Evolutionary conservation across 2,113 vertebrate species (phyloP).

Genomic region (Stigmatopora nigra): DNA sequence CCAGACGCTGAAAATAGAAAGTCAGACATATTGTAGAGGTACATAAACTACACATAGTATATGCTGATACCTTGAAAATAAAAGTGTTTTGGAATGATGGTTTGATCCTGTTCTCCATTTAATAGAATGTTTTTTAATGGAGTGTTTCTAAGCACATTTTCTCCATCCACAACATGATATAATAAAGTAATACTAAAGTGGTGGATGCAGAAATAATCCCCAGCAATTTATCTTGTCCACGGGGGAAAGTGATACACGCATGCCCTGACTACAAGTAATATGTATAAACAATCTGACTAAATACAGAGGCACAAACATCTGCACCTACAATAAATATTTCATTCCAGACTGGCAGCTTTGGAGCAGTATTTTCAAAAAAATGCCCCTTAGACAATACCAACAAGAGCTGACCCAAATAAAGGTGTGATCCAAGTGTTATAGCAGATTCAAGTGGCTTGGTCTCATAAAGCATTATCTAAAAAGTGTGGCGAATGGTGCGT

Average conservation of each 20-base stretch:
- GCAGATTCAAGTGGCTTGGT: slow-evolving; percentile 19
- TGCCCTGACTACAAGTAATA: background rate
- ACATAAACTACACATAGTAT: no score
- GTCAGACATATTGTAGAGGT: no score
- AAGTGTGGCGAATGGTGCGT: slow-evolving; percentile 12
- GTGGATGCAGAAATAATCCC: background rate
- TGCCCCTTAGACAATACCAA: slow-evolving; percentile 21
- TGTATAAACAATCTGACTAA: slow-evolving; percentile 14
- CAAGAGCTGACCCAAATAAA: slow-evolving; percentile 40
- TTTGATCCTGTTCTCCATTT: no score
- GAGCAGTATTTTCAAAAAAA: slow-evolving; percentile 6
- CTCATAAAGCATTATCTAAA: slow-evolving; percentile 3
- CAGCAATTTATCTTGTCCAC: background rate
- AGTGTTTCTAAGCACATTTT: background rate
- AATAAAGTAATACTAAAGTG: background rate
- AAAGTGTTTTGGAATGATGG: background rate
- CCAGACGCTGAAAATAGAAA: no score
- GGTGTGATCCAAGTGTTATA: background rate
- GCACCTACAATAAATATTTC: slow-evolving; percentile 53
- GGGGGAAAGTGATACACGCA: background rate
- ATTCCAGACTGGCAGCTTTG: slow-evolving; percentile 27
- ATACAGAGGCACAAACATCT: slow-evolving; percentile 38
- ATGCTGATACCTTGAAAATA: background rate
- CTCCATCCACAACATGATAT: background rate
- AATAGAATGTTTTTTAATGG: no score